Percentiles rank a stretch among this genome's conserved stretches.
phyloP scores from a whole-genome alignment of 1,140 invertebrate genomes.

The Dufourea novaeangliae region DNA sequence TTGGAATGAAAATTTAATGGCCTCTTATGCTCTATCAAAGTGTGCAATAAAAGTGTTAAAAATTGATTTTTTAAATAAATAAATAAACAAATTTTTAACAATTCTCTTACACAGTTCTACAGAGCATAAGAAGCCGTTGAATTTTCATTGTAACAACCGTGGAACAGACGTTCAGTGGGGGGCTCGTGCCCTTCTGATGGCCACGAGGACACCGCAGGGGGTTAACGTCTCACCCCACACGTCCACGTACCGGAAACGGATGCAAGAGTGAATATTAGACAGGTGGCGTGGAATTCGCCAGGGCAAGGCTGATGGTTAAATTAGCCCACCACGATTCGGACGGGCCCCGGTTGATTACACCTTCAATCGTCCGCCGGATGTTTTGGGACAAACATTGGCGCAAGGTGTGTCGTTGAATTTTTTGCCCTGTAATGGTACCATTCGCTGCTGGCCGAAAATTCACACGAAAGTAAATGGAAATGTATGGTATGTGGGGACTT shows the following conservation, averaged over 20 bases:
- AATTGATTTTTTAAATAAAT: too few relatives aligned
- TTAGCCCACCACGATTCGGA: conserved; percentile 27
- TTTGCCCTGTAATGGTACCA: too few relatives aligned
- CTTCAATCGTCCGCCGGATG: conserved; percentile 8
- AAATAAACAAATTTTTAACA: too few relatives aligned
- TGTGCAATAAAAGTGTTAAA: too few relatives aligned
- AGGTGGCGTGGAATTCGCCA: conserved; percentile 46
- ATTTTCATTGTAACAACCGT: too few relatives aligned
- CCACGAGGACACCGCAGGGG: conserved; percentile 57
- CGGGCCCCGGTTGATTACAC: conserved; percentile 9
- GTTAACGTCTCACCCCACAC: conserved; percentile 50
- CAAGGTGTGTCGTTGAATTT: neutral
- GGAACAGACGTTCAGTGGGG: conserved; percentile 48
- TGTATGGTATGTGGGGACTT: too few relatives aligned
- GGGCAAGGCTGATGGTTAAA: conserved; percentile 46
- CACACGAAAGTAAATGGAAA: too few relatives aligned
- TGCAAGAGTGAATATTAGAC: conserved; percentile 59
- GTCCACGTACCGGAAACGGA: conserved; percentile 59
- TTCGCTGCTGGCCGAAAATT: neutral
- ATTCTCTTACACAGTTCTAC: too few relatives aligned
- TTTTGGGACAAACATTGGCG: conserved; percentile 11
- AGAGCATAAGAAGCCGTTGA: too few relatives aligned
- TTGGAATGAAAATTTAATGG: too few relatives aligned
- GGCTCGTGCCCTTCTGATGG: conserved; percentile 41
- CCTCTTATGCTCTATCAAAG: too few relatives aligned